Conservation (phyloP, 2,797 vertebrate genomes). For the Morelia viridis region DNA sequence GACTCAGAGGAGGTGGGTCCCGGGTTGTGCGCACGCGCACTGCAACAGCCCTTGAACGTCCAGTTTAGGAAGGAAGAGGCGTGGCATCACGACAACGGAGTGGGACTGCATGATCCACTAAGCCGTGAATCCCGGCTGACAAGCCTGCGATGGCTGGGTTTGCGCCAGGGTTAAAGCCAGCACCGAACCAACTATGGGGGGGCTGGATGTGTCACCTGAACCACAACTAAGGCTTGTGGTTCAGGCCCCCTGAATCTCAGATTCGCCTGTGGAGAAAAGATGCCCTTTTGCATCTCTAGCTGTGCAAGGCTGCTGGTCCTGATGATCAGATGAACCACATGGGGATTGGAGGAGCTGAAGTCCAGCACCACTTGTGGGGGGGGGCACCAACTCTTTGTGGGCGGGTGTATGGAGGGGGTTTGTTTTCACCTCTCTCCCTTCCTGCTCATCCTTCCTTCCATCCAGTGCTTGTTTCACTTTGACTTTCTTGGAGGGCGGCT, state of each 20-base stretch:
- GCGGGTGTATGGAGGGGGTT: neutral
- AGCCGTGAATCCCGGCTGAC: neutral
- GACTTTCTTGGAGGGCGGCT: conserved; percentile 77
- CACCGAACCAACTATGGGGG: neutral
- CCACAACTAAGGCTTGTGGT: neutral
- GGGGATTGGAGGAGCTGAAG: neutral
- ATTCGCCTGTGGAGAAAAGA: too few species aligned
- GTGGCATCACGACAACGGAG: neutral
- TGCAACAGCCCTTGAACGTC: neutral
- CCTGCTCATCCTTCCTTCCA: conserved; percentile 23
- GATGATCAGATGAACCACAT: neutral
- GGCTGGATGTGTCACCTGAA: neutral
- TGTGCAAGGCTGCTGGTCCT: too few species aligned
- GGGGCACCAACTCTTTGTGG: neutral
- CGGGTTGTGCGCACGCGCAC: too few species aligned
- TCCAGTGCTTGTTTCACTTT: conserved; percentile 66
- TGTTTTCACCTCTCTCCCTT: conserved; percentile 51
- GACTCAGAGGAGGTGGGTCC: neutral
- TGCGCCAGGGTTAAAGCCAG: neutral
- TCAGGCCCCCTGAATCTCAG: neutral
- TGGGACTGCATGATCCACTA: neutral
- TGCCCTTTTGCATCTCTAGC: neutral
- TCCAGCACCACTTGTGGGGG: neutral
- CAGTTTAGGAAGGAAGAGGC: neutral
- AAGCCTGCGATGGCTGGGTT: neutral